Evolutionary conservation across 2,888 invertebrate genomes (phyloP).

Genomic region (Nemotelus nigrinus): DNA sequence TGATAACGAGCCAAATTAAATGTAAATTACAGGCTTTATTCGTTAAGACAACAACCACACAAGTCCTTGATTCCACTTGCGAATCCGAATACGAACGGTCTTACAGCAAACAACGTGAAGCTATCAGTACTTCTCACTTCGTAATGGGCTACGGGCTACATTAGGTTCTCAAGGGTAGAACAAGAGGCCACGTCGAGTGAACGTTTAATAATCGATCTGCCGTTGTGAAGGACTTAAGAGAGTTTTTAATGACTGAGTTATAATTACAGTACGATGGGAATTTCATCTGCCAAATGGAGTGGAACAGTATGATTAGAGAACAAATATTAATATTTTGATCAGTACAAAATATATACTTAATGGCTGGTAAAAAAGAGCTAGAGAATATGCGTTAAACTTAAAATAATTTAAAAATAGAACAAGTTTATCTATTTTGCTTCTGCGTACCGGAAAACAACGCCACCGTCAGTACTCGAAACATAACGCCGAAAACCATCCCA

Average conservation of each 20-base stretch:
- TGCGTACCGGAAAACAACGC: no score
- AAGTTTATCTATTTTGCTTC: no score
- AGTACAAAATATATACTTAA: no score
- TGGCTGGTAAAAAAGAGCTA: no score
- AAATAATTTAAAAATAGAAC: no score
- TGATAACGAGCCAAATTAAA: constrained; percentile 33
- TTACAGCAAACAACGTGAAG: neutral
- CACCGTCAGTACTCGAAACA: no score
- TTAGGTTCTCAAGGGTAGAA: neutral
- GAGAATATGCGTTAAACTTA: no score
- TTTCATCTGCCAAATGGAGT: neutral
- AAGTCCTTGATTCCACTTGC: neutral
- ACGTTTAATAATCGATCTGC: constrained; percentile 19
- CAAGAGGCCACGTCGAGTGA: neutral
- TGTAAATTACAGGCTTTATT: constrained; percentile 12
- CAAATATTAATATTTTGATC: no score
- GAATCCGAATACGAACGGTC: no score
- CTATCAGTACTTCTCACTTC: neutral
- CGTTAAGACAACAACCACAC: neutral
- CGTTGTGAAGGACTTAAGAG: constrained; percentile 8
- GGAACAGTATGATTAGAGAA: no score
- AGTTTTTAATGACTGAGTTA: constrained; percentile 8
- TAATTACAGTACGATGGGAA: neutral
- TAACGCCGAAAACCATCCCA: no score
- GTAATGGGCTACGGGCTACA: constrained; percentile 10